Conservation (phyloP, 2,888 invertebrate genomes). For the Diploptera punctata region DNA sequence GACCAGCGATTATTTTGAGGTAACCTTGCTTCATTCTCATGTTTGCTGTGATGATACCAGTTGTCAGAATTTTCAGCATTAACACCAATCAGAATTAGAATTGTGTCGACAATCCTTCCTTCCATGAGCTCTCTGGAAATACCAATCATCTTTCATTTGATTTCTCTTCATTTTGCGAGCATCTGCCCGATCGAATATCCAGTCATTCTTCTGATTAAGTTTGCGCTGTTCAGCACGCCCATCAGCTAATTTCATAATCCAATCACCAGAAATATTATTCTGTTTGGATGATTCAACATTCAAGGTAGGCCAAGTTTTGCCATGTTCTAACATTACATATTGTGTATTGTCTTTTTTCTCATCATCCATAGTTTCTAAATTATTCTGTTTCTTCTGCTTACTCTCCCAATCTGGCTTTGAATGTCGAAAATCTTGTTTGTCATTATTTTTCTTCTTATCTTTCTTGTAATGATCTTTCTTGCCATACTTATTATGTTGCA, state of each 20-base stretch:
- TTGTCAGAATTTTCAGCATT: not conserved
- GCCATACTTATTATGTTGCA: not conserved
- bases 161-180: slow-evolving; percentile 28
- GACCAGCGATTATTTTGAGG: not conserved
- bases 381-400: not conserved
- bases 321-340: not conserved
- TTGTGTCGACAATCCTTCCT: slow-evolving; percentile 23
- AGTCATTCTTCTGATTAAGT: slow-evolving; percentile 24
- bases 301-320: not conserved
- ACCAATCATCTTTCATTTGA: slow-evolving; percentile 11
- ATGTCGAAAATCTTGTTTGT: not conserved
- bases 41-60: not conserved
- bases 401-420: not conserved
- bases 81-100: slow-evolving; percentile 9
- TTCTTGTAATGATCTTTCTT: not conserved
- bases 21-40: slow-evolving; percentile 4
- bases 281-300: not conserved
- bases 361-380: not conserved
- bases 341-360: not conserved
- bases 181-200: slow-evolving; percentile 32
- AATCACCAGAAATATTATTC: slow-evolving; percentile 24
- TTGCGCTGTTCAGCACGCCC: slow-evolving; percentile 17
- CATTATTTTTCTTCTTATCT: not conserved
- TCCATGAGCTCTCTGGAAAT: slow-evolving; percentile 29
- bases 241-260: slow-evolving; percentile 26